Evolutionary conservation across 2,797 vertebrate species (phyloP).

Genomic region (Oreochromis grahami): DNA sequence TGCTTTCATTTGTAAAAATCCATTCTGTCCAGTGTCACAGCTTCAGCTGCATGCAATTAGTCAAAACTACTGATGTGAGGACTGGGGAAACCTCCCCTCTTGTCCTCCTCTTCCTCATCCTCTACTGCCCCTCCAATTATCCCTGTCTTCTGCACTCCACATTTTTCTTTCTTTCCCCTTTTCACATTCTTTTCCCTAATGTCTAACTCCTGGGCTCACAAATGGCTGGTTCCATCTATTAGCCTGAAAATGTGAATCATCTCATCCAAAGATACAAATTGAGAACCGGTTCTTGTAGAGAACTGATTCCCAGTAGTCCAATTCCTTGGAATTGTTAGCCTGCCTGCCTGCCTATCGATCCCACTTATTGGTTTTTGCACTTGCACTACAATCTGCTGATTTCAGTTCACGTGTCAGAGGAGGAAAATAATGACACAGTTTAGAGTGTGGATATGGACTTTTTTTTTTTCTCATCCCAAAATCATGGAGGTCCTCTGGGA

Average conservation of each 20-base stretch:
- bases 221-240: neutral
- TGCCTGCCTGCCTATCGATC: rapidly evolving
- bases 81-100: neutral
- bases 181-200: neutral
- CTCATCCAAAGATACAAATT: neutral
- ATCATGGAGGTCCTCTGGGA: neutral
- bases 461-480: neutral
- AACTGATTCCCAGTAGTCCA: neutral
- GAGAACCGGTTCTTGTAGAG: neutral
- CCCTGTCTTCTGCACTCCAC: neutral
- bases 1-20: slow-evolving; percentile 23
- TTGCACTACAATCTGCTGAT: neutral
- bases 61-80: slow-evolving; percentile 16
- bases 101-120: neutral
- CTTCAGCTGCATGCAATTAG: slow-evolving; percentile 25
- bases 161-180: neutral
- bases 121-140: neutral
- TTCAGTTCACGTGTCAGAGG: neutral
- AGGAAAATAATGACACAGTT: neutral
- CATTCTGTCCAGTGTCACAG: slow-evolving; percentile 12
- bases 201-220: neutral
- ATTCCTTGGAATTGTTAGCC: neutral
- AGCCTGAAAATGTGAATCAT: neutral
- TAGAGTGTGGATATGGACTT: neutral
- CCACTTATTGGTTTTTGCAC: neutral